These are phyloP conservation scores for Galerucella pusilla DNA, from an alignment of 2,888 invertebrate species.

Conservation along the genomic window DNA sequence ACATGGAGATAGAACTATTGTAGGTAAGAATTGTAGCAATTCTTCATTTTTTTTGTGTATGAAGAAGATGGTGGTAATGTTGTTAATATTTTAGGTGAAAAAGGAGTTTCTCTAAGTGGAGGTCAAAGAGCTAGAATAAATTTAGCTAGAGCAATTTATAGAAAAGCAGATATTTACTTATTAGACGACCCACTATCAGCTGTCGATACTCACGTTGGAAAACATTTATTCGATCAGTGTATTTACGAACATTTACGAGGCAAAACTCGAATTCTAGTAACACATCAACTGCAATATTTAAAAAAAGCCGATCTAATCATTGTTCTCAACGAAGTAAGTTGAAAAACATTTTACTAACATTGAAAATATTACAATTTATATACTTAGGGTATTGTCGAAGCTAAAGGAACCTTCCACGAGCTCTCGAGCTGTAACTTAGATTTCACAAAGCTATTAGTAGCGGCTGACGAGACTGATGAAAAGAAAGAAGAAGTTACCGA, in stretches of 20 bases:
- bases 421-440: slow-evolving; percentile 54
- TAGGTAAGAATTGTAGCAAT: slow-evolving; percentile 46
- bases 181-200: slow-evolving; percentile 85
- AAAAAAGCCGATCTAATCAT: slow-evolving; percentile 69
- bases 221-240: slow-evolving; percentile 80
- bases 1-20: slow-evolving; percentile 67
- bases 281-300: slow-evolving; percentile 78
- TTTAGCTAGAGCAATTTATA: slow-evolving; percentile 81
- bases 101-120: slow-evolving; percentile 81
- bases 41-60: too few species aligned
- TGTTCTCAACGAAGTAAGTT: slow-evolving; percentile 67
- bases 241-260: slow-evolving; percentile 69
- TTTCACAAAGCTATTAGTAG: slow-evolving; percentile 29
- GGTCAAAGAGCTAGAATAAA: slow-evolving; percentile 85
- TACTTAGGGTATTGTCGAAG: slow-evolving; percentile 63
- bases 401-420: slow-evolving; percentile 64
- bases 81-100: slow-evolving; percentile 68
- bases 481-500: slow-evolving; percentile 14
- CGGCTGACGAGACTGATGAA: slow-evolving; percentile 15
- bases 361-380: not conserved
- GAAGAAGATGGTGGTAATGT: too few species aligned
- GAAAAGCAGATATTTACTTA: slow-evolving; percentile 80
- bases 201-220: slow-evolving; percentile 81
- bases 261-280: slow-evolving; percentile 75
- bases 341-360: not conserved